Base-by-base conservation (phyloP, 2,113 vertebrate species). In the Rhinolophus sinicus region DNA sequence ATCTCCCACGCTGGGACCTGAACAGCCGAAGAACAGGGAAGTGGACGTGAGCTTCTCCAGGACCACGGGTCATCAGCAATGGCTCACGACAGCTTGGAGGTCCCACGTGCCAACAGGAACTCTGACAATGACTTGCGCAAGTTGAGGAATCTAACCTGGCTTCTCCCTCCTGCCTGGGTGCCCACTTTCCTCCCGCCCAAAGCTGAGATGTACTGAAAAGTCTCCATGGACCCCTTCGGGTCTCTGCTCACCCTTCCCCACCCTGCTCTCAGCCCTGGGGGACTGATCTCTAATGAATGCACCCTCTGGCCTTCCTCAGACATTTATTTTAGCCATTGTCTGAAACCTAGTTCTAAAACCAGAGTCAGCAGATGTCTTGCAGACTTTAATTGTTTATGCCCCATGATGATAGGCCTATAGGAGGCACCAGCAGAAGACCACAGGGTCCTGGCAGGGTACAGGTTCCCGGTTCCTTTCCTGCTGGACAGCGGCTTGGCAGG, bases 351-450 rank as follows among this genome's bases (percentile, higher is more conserved):
- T 88, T 90, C 58, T 95, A 80, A 91, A 95, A 82, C 54, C 81
- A 85, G 82, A 88, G 77, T 86, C 90, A 62, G 89, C 95, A 88
- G 85, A 85, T 81, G 67, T 40, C 78, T 64, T 94, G 73, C 73
- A 85, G 65, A 88, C 84, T 92, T 54, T 92, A 87, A 94, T 87
- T 97, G 84, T 84, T 54, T 70, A 33, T 47, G 40, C 52, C 5
- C 76, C 76, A 12, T 81, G 65, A 65, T n/a, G n/a, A n/a, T n/a
- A n/a, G 64, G 54, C 40, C 70, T 80, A 11, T 0, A 47, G 38
- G 52, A 69, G 38, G 47, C 1, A 8, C 40, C 80, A 82, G 47
- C 13, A 44, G 62, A 30, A 1, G 47, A 33, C 2, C 3, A 3
- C 3, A 24, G 22, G 8, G 44, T 56, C 65, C 70, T 35, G 4